Percentiles rank a stretch among this genome's conserved stretches.
Conservation (phyloP, 2,113 vertebrate species). For the Aphyosemion australe region DNA sequence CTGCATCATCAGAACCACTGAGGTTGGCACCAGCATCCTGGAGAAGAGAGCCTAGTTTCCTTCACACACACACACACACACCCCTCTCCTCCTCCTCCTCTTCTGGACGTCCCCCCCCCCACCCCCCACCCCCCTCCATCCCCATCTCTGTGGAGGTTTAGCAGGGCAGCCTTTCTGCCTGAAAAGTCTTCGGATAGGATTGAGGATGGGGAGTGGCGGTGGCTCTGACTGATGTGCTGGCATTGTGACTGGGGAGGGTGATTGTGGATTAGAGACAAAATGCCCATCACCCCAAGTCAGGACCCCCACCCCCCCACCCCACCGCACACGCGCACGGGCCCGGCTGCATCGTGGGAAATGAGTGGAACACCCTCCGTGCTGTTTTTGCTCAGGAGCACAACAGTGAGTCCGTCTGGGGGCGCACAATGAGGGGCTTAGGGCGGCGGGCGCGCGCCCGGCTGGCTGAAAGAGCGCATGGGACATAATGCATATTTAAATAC, state of each 20-base stretch:
- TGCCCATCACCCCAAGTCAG: slow-evolving; percentile 43
- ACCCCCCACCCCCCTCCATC: too few relatives aligned
- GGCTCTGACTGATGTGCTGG: slow-evolving; percentile 68
- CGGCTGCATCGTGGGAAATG: slow-evolving; percentile 67
- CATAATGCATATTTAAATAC: slow-evolving; percentile 69
- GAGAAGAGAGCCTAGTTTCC: slow-evolving; percentile 58
- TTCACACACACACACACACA: too few relatives aligned
- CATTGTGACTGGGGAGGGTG: slow-evolving; percentile 58
- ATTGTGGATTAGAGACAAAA: slow-evolving; percentile 65
- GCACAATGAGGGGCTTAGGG: slow-evolving; percentile 59
- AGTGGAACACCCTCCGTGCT: slow-evolving; percentile 54
- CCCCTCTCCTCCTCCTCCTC: slow-evolving; percentile 42
- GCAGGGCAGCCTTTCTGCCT: slow-evolving; percentile 34
- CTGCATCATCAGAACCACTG: slow-evolving; percentile 54
- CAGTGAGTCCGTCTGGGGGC: slow-evolving; percentile 47
- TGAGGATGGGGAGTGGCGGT: slow-evolving; percentile 22
- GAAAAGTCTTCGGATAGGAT: slow-evolving; percentile 43
- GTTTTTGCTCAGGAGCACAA: slow-evolving; percentile 36
- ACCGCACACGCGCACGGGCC: slow-evolving; percentile 15
- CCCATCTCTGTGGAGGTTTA: neutral
- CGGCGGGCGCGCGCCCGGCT: slow-evolving; percentile 32
- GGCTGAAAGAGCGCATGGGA: slow-evolving; percentile 6
- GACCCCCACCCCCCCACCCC: too few relatives aligned
- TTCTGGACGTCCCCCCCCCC: too few relatives aligned
- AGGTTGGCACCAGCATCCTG: slow-evolving; percentile 52